Evolutionary conservation across 2,888 invertebrate genomes (phyloP).

Genomic region (Eupithecia dodoneata): DNA sequence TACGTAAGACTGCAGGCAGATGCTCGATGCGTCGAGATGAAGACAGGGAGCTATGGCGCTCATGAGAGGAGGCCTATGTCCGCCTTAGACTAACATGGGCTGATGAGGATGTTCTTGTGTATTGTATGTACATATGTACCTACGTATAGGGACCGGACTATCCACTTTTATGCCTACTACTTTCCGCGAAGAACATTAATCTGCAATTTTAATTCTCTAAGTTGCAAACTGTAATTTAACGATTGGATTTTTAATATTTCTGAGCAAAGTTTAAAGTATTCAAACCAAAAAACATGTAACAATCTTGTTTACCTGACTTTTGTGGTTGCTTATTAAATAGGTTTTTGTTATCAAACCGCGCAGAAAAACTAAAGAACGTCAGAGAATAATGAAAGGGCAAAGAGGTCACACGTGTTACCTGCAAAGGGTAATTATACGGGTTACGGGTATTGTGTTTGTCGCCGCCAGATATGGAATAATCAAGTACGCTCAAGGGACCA

Average conservation of each 20-base stretch:
- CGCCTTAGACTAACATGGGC: too few species aligned
- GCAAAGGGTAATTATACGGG: slow-evolving; percentile 16
- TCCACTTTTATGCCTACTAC: background rate
- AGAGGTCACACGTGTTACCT: slow-evolving; percentile 24
- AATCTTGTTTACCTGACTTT: background rate
- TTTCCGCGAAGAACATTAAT: too few species aligned
- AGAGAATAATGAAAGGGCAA: slow-evolving; percentile 18
- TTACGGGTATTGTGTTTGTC: slow-evolving; percentile 17
- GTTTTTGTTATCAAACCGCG: slow-evolving; percentile 7
- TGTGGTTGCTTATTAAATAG: background rate
- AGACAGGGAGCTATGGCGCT: too few species aligned
- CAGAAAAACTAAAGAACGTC: slow-evolving; percentile 11
- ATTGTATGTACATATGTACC: too few species aligned
- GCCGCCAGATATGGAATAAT: slow-evolving; percentile 31
- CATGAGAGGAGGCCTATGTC: too few species aligned
- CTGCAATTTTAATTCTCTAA: too few species aligned
- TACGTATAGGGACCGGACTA: background rate
- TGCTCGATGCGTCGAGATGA: too few species aligned
- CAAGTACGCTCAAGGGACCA: slow-evolving; percentile 13
- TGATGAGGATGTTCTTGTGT: too few species aligned
- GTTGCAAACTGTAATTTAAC: too few species aligned
- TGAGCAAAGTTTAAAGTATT: background rate
- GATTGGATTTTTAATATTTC: background rate
- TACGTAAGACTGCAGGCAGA: too few species aligned
- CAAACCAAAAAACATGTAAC: background rate